These are phyloP conservation scores for Pinna nobilis DNA, from an alignment of 1,140 invertebrate species.

Conservation along the genomic window DNA sequence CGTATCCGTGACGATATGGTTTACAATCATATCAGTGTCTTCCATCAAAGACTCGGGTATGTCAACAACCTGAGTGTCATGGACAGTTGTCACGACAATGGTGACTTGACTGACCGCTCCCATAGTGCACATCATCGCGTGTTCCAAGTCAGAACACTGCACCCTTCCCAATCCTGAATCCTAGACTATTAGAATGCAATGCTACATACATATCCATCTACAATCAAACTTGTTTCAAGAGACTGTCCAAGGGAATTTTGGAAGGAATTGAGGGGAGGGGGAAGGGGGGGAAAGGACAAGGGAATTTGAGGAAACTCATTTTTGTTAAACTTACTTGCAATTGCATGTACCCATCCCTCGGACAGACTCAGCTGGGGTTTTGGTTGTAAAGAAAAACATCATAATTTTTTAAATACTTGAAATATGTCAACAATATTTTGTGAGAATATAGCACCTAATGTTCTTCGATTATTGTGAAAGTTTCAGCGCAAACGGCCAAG, in stretches of 20 bases:
- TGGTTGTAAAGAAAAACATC: too few species aligned
- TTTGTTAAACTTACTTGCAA: neutral
- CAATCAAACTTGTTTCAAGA: neutral
- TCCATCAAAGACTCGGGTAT: constrained; percentile 84
- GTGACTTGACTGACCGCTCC: constrained; percentile 84
- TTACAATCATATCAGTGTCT: constrained; percentile 86
- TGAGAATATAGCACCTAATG: too few species aligned
- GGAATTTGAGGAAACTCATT: neutral
- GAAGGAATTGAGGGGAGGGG: constrained; percentile 79
- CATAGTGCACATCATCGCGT: constrained; percentile 85
- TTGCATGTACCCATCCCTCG: constrained; percentile 34
- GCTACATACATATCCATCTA: neutral
- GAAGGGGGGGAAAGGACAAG: constrained; percentile 75
- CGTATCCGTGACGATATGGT: constrained; percentile 90
- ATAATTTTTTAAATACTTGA: too few species aligned
- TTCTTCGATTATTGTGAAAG: too few species aligned
- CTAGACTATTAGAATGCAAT: constrained; percentile 61
- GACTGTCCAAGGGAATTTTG: constrained; percentile 76
- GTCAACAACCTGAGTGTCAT: constrained; percentile 84
- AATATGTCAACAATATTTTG: too few species aligned
- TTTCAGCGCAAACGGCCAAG: too few species aligned
- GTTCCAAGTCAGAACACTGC: constrained; percentile 90
- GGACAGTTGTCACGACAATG: constrained; percentile 86
- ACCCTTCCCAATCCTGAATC: constrained; percentile 87
- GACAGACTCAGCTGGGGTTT: constrained; percentile 43